phyloP scores from a whole-genome alignment of 2,797 vertebrate genomes.

The Pseudochromis fuscus region DNA sequence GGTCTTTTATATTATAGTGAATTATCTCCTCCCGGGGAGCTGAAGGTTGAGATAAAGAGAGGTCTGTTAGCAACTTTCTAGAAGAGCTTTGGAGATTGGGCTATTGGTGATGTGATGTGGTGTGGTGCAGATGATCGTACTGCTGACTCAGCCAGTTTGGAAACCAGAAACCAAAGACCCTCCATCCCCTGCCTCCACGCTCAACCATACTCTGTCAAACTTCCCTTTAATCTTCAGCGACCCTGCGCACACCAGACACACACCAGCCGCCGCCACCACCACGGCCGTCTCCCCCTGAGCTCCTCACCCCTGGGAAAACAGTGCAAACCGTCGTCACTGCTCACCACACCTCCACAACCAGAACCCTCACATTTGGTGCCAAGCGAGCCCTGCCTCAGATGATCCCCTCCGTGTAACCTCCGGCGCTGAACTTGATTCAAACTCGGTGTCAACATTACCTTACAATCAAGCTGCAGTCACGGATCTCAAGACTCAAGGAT shows the following conservation, averaged over 20 bases:
- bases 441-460: conserved; percentile 52
- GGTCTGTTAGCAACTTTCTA: conserved; percentile 64
- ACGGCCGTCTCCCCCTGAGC: conserved; percentile 17
- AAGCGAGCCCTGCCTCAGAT: conserved; percentile 48
- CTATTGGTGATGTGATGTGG: conserved; percentile 70
- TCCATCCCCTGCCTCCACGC: conserved; percentile 51
- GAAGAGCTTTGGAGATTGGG: conserved; percentile 69
- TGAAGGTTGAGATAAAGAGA: conserved; percentile 70
- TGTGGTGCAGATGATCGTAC: conserved; percentile 62
- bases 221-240: conserved; percentile 71
- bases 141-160: conserved; percentile 74
- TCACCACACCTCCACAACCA: conserved; percentile 72
- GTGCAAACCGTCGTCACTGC: conserved; percentile 43
- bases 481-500: conserved; percentile 47
- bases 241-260: conserved; percentile 51
- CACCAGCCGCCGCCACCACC: conserved; percentile 39
- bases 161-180: conserved; percentile 78
- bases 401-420: conserved; percentile 45
- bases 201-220: conserved; percentile 49
- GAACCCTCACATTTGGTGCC: conserved; percentile 62
- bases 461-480: conserved; percentile 66
- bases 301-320: conserved; percentile 56
- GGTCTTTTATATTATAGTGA: conserved; percentile 40
- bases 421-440: conserved; percentile 22
- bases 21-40: conserved; percentile 60